Conservation (phyloP, 2,797 vertebrate species). For the Labeo calbasu region DNA sequence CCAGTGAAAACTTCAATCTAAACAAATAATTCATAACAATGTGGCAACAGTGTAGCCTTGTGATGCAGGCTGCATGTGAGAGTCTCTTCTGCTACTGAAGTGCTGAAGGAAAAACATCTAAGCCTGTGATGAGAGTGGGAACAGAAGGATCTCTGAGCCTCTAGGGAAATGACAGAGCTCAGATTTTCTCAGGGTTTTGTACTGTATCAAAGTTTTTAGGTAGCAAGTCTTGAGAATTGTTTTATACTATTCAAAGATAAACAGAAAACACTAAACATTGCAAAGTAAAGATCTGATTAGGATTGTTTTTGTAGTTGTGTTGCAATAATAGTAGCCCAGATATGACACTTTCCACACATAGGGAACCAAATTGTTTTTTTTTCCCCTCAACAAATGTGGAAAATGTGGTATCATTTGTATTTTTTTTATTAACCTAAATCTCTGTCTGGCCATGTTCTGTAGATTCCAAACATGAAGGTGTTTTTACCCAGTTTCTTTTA, state of each 20-base stretch:
- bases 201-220: constrained; percentile 6
- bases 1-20: constrained; percentile 18
- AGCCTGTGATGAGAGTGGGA: constrained; percentile 15
- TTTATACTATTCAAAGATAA: constrained; percentile 21
- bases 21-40: constrained; percentile 24
- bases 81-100: constrained; percentile 9
- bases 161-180: constrained; percentile 17
- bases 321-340: background rate
- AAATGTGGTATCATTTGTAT: background rate
- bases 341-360: background rate
- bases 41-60: background rate
- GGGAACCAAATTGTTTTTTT: background rate
- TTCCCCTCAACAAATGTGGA: background rate
- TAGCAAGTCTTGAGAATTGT: background rate
- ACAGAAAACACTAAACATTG: background rate
- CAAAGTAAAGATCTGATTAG: background rate
- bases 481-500: background rate
- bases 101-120: constrained; percentile 24
- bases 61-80: background rate
- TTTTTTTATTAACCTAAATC: background rate
- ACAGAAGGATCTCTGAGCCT: background rate
- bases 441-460: background rate
- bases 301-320: background rate
- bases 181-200: constrained; percentile 32
- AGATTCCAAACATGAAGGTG: background rate